Evolutionary conservation across 2,113 vertebrate genomes (phyloP).

Genomic region (Zapornia atra): DNA sequence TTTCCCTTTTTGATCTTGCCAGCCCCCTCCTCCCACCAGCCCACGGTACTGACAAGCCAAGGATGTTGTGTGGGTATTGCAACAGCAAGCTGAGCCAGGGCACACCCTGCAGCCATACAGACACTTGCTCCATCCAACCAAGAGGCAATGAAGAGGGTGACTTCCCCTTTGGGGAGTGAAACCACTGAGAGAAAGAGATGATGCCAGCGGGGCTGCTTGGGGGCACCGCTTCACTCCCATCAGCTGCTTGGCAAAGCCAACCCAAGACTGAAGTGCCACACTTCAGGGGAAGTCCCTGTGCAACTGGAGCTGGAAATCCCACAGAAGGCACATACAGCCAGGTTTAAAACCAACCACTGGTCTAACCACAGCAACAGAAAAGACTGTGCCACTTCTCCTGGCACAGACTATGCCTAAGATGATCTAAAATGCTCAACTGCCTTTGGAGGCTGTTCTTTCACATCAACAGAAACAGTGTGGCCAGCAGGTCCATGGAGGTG

Average conservation of each 20-base stretch:
- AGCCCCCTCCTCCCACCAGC: background rate
- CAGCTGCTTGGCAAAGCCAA: background rate
- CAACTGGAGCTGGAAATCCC: background rate
- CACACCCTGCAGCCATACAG: background rate
- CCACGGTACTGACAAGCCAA: background rate
- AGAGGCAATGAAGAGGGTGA: background rate
- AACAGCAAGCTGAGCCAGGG: background rate
- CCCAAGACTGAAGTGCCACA: background rate
- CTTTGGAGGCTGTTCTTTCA: background rate
- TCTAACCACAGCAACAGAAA: background rate
- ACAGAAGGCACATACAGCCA: background rate
- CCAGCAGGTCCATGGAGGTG: too few species aligned
- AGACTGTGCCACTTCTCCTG: background rate
- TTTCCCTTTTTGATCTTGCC: background rate
- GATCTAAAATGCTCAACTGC: background rate
- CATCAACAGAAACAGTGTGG: too few species aligned
- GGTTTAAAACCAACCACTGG: background rate
- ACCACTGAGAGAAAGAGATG: background rate
- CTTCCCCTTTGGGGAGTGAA: background rate
- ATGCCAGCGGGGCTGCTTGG: background rate
- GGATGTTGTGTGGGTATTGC: background rate
- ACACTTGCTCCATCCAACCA: background rate
- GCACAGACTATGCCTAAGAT: background rate
- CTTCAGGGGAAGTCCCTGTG: background rate
- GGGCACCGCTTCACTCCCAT: rapidly evolving